Percentiles rank a stretch among this genome's conserved stretches.
These are phyloP conservation scores for Fopius arisanus DNA, from an alignment of 1,140 invertebrate species.

Conservation along the genomic window DNA sequence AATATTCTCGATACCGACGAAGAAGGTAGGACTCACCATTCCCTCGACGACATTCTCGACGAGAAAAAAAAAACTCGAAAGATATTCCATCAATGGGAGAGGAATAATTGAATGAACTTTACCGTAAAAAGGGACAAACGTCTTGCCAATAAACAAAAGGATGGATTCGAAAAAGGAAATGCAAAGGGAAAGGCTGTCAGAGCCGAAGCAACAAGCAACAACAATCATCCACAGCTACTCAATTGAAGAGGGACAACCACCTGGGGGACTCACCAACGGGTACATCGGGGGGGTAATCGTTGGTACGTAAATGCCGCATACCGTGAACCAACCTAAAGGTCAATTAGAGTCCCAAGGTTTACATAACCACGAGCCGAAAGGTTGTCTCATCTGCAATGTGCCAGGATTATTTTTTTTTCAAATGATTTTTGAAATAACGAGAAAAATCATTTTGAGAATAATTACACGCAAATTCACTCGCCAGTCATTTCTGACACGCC, in stretches of 20 bases:
- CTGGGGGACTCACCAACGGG: neutral
- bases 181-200: neutral
- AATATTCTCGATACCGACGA: too few species aligned
- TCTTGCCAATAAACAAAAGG: neutral
- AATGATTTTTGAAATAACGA: neutral
- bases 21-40: too few species aligned
- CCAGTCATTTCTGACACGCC: neutral
- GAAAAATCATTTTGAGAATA: neutral
- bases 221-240: neutral
- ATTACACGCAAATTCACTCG: too few species aligned
- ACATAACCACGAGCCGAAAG: conserved; percentile 42
- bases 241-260: conserved; percentile 5
- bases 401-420: conserved; percentile 21
- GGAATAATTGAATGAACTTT: conserved; percentile 4
- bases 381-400: conserved; percentile 36
- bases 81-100: conserved; percentile 5
- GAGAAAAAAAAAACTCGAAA: neutral
- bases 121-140: neutral
- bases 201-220: neutral
- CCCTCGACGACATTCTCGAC: neutral
- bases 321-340: conserved; percentile 40
- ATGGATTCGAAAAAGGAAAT: neutral
- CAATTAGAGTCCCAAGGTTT: conserved; percentile 39
- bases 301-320: conserved; percentile 40
- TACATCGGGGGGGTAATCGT: conserved; percentile 20